A percentile compares a stretch with the other conserved stretches of the same genome.
Conservation (phyloP, 2,888 invertebrate species). For the Spicauda simplicius region DNA sequence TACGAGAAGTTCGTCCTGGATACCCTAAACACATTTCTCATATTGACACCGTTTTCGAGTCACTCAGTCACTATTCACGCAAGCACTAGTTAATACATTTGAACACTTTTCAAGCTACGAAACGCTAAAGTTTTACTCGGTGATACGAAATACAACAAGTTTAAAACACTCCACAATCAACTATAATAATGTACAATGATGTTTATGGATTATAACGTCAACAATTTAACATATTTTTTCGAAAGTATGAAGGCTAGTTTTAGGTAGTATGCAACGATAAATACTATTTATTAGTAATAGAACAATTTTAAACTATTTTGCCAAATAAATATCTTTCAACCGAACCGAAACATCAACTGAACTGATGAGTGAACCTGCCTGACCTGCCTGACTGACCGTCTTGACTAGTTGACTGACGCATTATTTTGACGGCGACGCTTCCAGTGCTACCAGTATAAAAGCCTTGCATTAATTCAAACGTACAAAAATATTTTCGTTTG, state of each 20-base stretch:
- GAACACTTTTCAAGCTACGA: constrained; percentile 17
- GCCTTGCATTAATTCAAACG: too few species aligned
- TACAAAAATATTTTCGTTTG: too few species aligned
- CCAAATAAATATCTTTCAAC: not conserved
- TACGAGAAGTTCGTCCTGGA: constrained; percentile 72
- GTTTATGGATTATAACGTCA: not conserved
- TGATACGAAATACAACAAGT: constrained; percentile 53
- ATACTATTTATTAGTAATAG: constrained; percentile 3
- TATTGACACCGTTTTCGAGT: constrained; percentile 56
- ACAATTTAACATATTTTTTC: not conserved
- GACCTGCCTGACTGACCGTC: not conserved
- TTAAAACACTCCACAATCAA: constrained; percentile 56
- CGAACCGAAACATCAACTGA: constrained; percentile 25
- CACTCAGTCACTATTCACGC: constrained; percentile 40
- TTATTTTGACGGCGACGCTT: constrained; percentile 39
- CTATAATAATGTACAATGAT: constrained; percentile 13
- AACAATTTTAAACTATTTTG: not conserved
- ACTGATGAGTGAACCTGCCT: not conserved
- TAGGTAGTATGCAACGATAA: constrained; percentile 2
- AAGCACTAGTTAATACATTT: constrained; percentile 32
- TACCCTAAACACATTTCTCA: constrained; percentile 66
- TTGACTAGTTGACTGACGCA: constrained; percentile 24
- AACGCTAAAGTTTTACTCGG: constrained; percentile 59
- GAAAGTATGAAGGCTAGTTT: not conserved
- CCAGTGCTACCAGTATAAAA: constrained; percentile 4